These are phyloP conservation scores for Pseudonaja textilis DNA, from an alignment of 2,113 vertebrate genomes.

Conservation along the genomic window DNA sequence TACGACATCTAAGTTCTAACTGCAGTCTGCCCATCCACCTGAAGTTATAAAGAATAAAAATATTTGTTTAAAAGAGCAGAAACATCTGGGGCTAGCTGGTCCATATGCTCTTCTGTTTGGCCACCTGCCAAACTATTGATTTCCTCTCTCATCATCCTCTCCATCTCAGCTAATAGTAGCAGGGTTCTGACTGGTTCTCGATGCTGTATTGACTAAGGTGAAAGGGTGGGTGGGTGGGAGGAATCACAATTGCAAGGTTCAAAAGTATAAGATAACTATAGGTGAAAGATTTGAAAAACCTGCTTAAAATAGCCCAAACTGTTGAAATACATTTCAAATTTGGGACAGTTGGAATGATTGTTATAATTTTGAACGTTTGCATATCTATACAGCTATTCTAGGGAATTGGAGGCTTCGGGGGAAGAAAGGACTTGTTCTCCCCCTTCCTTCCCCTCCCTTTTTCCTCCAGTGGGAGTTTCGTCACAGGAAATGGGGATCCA, in stretches of 20 bases:
- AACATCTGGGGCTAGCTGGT: background rate
- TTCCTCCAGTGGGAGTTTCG: background rate
- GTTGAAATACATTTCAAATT: background rate
- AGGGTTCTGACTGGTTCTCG: background rate
- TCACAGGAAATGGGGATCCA: background rate
- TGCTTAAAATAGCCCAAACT: background rate
- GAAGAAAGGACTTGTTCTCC: background rate
- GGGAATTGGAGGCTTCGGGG: background rate
- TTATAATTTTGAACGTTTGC: background rate
- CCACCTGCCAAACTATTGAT: background rate
- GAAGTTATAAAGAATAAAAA: background rate
- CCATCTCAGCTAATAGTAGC: background rate
- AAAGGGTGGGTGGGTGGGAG: accelerated
- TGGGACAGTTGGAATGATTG: background rate
- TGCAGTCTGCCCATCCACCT: background rate
- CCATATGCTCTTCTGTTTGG: background rate
- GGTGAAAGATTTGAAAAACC: background rate
- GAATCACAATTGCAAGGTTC: background rate
- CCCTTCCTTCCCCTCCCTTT: background rate
- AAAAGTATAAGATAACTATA: background rate
- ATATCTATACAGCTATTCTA: background rate
- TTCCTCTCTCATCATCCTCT: background rate
- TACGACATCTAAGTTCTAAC: background rate
- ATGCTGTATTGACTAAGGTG: background rate
- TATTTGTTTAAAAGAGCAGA: background rate